Conservation (phyloP, 92 coral and sea anemone genomes). For the Micromussa lordhowensis region DNA sequence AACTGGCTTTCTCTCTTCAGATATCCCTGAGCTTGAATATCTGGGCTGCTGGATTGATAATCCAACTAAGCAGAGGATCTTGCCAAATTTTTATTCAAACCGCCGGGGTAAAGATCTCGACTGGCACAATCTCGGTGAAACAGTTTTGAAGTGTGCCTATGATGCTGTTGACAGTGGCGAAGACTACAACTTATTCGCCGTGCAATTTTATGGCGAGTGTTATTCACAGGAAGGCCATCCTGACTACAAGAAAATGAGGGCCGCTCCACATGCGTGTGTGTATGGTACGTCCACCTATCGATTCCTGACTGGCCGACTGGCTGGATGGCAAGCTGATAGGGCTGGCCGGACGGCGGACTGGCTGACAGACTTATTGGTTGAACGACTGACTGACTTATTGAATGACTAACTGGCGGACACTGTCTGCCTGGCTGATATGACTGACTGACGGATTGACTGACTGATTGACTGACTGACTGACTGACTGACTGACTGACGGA, state of each 20-base stretch:
- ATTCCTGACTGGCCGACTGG: background rate
- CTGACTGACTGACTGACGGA: background rate
- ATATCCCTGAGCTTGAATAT: conserved; percentile 16
- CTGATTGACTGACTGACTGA: background rate
- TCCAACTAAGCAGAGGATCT: conserved; percentile 5
- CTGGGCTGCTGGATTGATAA: conserved; percentile 49
- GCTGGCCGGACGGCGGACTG: background rate
- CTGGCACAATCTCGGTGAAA: conserved; percentile 25
- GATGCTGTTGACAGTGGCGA: conserved; percentile 9
- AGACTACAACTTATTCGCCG: conserved; percentile 20
- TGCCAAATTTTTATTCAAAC: conserved; percentile 18
- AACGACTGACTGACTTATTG: background rate
- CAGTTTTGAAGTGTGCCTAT: background rate
- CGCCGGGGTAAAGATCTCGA: background rate
- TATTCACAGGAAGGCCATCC: conserved; percentile 33
- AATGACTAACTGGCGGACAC: background rate
- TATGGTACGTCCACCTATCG: background rate
- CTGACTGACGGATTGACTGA: background rate
- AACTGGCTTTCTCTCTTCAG: background rate
- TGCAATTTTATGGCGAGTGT: conserved; percentile 39
- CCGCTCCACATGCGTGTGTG: background rate
- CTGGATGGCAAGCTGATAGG: background rate
- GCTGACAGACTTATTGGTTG: background rate
- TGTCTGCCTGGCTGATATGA: background rate
- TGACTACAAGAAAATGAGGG: conserved; percentile 31